A percentile compares a stretch with the other conserved stretches of the same genome.
Conservation (phyloP, 2,113 vertebrate genomes). For the Semicossyphus pulcher region DNA sequence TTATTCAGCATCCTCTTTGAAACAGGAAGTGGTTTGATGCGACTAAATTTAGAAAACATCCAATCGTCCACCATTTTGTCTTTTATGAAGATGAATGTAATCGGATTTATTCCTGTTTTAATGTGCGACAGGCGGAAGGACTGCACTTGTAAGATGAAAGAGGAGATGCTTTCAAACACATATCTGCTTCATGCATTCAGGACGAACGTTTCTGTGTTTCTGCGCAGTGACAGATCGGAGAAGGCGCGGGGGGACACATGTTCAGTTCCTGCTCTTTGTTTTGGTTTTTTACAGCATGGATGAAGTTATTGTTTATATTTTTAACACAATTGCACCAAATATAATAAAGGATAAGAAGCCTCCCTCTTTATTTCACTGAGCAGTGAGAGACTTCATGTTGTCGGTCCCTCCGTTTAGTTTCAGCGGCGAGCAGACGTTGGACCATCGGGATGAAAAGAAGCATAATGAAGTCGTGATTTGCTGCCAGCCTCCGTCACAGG, state of each 20-base stretch:
- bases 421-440: not conserved
- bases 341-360: no score
- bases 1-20: no score
- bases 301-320: no score
- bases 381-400: not conserved
- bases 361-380: no score
- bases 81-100: not conserved
- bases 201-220: not conserved
- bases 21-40: not conserved
- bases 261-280: not conserved
- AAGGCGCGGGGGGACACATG: not conserved
- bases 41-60: no score
- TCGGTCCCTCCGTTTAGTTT: not conserved
- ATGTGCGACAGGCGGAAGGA: no score
- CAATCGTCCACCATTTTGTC: no score
- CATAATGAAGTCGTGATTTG: conserved; percentile 2
- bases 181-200: no score
- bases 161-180: no score
- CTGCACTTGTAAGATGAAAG: no score
- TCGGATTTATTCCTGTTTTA: not conserved
- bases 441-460: not conserved
- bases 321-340: no score
- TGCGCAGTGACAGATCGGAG: not conserved
- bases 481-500: not conserved
- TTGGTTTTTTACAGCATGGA: no score